These are phyloP conservation scores for Drosophila monieri DNA, from an alignment of 2,888 invertebrate genomes.

Conservation along the genomic window DNA sequence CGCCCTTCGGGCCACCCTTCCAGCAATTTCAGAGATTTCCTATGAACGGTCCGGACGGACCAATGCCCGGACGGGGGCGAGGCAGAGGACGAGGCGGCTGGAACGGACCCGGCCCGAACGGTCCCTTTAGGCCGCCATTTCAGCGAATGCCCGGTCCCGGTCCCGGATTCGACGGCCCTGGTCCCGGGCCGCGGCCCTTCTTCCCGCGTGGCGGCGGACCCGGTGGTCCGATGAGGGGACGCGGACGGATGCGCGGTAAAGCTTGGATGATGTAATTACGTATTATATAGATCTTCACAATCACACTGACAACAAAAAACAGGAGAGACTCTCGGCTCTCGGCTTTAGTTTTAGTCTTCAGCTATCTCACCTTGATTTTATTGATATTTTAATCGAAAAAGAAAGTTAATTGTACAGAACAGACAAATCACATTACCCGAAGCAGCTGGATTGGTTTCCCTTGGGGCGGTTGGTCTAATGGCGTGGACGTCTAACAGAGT, in stretches of 20 bases:
- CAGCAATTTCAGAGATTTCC: conserved; percentile 58
- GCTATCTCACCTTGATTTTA: conserved; percentile 62
- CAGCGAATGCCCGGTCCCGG: conserved; percentile 66
- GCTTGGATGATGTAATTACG: conserved; percentile 80
- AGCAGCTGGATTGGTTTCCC: conserved; percentile 10
- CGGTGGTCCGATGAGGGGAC: conserved; percentile 72
- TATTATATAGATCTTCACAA: conserved; percentile 51
- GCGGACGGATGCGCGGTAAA: conserved; percentile 81
- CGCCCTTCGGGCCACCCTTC: conserved; percentile 60
- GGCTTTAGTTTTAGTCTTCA: conserved; percentile 55
- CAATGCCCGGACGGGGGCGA: conserved; percentile 32
- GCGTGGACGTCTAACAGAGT: conserved; percentile 8
- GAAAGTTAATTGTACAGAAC: conserved; percentile 15
- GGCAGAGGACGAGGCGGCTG: conserved; percentile 74
- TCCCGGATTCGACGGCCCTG: conserved; percentile 57
- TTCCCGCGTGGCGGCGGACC: conserved; percentile 61
- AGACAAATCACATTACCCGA: conserved; percentile 11
- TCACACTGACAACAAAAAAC: conserved; percentile 5
- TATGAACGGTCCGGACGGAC: conserved; percentile 59
- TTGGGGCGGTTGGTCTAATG: conserved; percentile 1
- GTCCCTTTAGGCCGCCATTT: conserved; percentile 71
- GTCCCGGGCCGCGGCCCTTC: conserved; percentile 51
- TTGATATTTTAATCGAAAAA: conserved; percentile 17
- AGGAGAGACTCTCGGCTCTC: conserved; percentile 18
- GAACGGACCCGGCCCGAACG: conserved; percentile 28